These are phyloP conservation scores for Leptoclinus maculatus DNA, from an alignment of 2,797 vertebrate species.

Conservation along the genomic window DNA sequence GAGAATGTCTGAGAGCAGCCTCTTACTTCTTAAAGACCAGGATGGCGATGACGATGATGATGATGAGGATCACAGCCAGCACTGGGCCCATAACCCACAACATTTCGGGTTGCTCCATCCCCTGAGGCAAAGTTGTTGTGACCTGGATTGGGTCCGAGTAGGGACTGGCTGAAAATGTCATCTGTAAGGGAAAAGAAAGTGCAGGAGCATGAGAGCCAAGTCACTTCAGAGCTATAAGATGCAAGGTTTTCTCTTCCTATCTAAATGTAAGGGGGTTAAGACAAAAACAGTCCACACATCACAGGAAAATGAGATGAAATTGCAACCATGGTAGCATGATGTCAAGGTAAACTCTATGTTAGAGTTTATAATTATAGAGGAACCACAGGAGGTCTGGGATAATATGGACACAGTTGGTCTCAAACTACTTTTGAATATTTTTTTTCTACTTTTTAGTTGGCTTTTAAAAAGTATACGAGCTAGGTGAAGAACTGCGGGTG, in stretches of 20 bases:
- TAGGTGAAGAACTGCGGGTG: not conserved
- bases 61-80: constrained; percentile 95
- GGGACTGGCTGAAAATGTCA: constrained; percentile 95
- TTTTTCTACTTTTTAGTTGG: not conserved
- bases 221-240: constrained; percentile 1
- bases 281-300: constrained; percentile 9
- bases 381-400: not conserved
- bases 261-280: not conserved
- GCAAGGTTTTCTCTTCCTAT: constrained; percentile 5
- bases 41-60: constrained; percentile 97
- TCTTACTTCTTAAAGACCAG: constrained; percentile 98
- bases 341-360: not conserved
- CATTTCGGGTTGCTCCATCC: constrained; percentile 95
- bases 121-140: constrained; percentile 74
- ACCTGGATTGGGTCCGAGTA: constrained; percentile 94
- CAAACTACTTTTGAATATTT: not conserved
- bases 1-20: constrained; percentile 7
- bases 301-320: not conserved
- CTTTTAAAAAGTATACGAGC: not conserved
- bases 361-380: not conserved
- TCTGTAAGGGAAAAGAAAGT: constrained; percentile 77
- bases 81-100: constrained; percentile 98
- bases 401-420: not conserved
- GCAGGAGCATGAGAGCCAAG: constrained; percentile 26
- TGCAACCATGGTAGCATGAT: not conserved